A percentile compares a stretch with the other conserved stretches of the same genome.
These are phyloP conservation scores for Slavum lentiscoides DNA, from an alignment of 2,888 invertebrate species.

Conservation along the genomic window DNA sequence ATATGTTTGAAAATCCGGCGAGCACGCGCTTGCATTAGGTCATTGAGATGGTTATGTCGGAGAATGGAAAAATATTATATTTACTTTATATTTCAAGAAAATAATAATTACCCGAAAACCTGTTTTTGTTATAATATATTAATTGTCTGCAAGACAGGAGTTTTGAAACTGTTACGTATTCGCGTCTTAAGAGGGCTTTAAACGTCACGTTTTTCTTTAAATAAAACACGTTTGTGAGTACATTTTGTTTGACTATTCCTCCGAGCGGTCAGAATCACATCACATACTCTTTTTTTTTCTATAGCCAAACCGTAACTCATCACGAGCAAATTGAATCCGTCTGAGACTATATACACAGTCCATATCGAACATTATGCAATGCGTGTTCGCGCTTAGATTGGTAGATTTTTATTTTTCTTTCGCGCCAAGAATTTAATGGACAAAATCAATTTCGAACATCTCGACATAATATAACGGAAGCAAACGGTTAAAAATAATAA, in stretches of 20 bases:
- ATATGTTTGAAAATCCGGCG: too few species aligned
- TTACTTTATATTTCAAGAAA: not conserved
- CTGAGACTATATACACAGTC: not conserved
- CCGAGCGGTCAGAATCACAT: not conserved
- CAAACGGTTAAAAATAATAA: not conserved
- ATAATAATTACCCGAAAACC: not conserved
- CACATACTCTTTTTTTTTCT: not conserved
- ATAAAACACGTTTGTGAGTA: not conserved
- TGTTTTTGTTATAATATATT: not conserved
- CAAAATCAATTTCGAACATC: constrained; percentile 9
- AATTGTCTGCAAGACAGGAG: not conserved
- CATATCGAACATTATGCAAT: not conserved
- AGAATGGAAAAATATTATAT: not conserved
- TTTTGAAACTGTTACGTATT: not conserved
- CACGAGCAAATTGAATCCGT: not conserved
- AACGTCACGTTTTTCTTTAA: not conserved
- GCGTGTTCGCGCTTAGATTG: not conserved
- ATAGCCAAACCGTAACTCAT: not conserved
- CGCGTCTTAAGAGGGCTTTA: not conserved
- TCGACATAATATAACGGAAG: not conserved
- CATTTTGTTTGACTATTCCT: too few species aligned
- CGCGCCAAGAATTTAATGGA: not conserved
- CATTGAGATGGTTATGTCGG: too few species aligned
- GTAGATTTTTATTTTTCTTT: constrained; percentile 1
- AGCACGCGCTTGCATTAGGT: too few species aligned